Percentiles rank a stretch among this genome's conserved stretches.
Evolutionary conservation across 2,113 vertebrate species (phyloP).

Genomic region (Salvelinus sp.): DNA sequence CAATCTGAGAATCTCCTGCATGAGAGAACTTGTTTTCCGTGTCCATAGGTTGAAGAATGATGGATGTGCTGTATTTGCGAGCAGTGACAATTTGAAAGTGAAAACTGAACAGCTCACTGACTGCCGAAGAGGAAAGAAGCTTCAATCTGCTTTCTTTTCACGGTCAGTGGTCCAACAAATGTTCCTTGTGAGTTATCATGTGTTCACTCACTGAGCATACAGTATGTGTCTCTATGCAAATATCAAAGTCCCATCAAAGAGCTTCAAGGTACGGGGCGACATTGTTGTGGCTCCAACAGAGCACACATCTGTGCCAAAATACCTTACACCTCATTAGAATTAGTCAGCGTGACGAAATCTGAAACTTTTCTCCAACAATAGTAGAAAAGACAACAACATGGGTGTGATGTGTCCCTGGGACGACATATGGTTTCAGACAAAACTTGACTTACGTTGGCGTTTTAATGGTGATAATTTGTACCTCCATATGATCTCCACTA

Average conservation of each 20-base stretch:
- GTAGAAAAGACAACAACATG: no score
- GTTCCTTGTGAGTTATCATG: constrained; percentile 1
- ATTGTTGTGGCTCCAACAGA: no score
- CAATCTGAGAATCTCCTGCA: not conserved
- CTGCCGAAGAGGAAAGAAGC: not conserved
- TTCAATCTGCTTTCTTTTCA: constrained; percentile 4
- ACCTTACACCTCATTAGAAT: no score
- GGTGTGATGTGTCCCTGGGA: not conserved
- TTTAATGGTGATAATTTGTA: no score
- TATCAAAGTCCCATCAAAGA: not conserved
- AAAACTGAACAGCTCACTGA: not conserved
- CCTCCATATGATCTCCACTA: no score
- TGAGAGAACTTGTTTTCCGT: no score
- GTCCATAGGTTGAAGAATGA: no score
- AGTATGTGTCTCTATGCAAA: not conserved
- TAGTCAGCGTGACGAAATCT: no score
- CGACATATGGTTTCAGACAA: not conserved
- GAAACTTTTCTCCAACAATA: no score
- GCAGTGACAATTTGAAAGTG: not conserved
- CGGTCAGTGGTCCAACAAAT: constrained; percentile 12
- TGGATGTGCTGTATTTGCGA: not conserved
- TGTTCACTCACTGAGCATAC: not conserved
- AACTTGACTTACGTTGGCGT: not conserved
- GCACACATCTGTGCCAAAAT: no score
- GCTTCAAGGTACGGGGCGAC: no score